Conservation (phyloP, 2,888 invertebrate species). For the Papilio protenor region DNA sequence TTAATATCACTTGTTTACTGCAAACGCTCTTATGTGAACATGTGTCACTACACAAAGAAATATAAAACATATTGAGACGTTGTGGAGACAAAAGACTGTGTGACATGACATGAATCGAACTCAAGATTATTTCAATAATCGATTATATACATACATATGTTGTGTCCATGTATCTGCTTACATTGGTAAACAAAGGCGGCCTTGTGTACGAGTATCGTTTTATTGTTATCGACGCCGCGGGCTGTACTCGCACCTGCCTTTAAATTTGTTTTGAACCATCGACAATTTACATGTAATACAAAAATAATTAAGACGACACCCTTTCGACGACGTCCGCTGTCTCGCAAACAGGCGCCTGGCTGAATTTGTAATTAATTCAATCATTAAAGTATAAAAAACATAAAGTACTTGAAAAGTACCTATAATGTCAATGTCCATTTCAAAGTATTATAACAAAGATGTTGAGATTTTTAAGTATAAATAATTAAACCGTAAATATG, state of each 20-base stretch:
- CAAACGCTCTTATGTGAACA: neutral
- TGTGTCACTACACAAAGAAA: slow-evolving; percentile 19
- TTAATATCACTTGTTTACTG: slow-evolving; percentile 14
- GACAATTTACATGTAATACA: slow-evolving; percentile 13
- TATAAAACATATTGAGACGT: slow-evolving; percentile 12
- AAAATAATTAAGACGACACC: slow-evolving; percentile 10
- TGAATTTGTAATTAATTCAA: neutral
- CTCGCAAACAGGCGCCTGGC: neutral
- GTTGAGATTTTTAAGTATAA: too few species aligned
- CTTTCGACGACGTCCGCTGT: neutral
- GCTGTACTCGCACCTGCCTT: slow-evolving; percentile 56
- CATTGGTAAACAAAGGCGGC: slow-evolving; percentile 78
- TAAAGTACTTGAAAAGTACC: neutral
- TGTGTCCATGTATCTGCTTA: slow-evolving; percentile 65
- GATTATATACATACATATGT: slow-evolving; percentile 30
- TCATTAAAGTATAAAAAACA: neutral
- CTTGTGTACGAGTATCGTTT: slow-evolving; percentile 75
- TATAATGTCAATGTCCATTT: neutral
- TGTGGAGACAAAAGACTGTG: slow-evolving; percentile 7
- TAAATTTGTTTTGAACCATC: slow-evolving; percentile 47
- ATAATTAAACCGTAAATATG: neutral
- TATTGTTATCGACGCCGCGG: slow-evolving; percentile 74
- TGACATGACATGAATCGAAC: slow-evolving; percentile 6
- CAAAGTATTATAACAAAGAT: too few species aligned
- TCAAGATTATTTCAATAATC: slow-evolving; percentile 14